Base-by-base conservation (phyloP, 1,140 invertebrate species). In the Drosophila subobscura region DNA sequence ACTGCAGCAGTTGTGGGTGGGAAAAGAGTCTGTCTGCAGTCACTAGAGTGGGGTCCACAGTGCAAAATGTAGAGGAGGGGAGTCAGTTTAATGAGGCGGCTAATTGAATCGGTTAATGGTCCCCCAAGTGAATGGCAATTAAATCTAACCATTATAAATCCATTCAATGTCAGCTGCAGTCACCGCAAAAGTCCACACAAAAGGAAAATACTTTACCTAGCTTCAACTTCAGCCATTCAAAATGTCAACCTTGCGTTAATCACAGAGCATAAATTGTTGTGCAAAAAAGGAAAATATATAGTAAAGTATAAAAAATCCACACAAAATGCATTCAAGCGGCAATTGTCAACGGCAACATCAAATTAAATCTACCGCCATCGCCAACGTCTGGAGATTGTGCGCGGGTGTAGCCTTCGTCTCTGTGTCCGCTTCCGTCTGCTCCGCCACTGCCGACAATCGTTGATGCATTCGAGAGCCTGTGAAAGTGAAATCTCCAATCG, bases 341-440 rank as follows among this genome's bases (percentile, higher is more conserved):
- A 64, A 81, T 81, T 85, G 81, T 85, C 77, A 75, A 71, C 73
- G 51, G 79, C 75, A 79, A 72, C 73, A 73, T 77, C 63, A 85
- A 85, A 77, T 85, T 85, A 73, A 85, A 80, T 71, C 77, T 55
- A 45, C 50, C 64, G 56, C 33, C 55, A 57, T 33, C 70, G 51
- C 55, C 71, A 72, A 58, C 52, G 72, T 75, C 71, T 75, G 71
- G 61, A 67, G 72, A 75, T 70, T 68, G 72, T 74, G 83, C 52
- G 81, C 81, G 73, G 83, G 81, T 71, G 81, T 77, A 46, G 29
- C 33, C 33, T 10, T 0, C 29, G 7, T 51, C 12, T 22, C 6
- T 22, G 52, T 22, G 12, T 23, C 14, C 27, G 4, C 10, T 5
- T 51, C 8, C 27, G 5, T 20, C 29, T 22, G 2, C 37, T 22